Percentiles rank a stretch among this genome's conserved stretches.
Conservation (phyloP, 2,888 invertebrate species). For the Loripinus fragilis region DNA sequence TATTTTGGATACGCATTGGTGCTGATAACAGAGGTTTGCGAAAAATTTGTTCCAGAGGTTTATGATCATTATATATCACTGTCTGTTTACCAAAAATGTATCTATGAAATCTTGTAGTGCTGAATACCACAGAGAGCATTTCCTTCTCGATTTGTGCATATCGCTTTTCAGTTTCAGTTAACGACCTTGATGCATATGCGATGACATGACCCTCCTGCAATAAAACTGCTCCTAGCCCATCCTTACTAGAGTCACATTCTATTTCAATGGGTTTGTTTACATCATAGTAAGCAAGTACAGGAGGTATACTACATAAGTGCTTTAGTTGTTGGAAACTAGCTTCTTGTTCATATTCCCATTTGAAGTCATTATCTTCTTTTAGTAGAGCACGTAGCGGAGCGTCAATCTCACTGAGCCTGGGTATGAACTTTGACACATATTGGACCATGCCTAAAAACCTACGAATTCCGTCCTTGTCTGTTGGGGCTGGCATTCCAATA, state of each 20-base stretch:
- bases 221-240: conserved; percentile 60
- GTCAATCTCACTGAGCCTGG: conserved; percentile 29
- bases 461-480: conserved; percentile 28
- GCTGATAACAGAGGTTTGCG: conserved; percentile 49
- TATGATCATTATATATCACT: conserved; percentile 50
- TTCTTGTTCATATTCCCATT: conserved; percentile 24
- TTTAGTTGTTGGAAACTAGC: conserved; percentile 15
- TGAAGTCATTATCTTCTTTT: conserved; percentile 26
- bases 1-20: conserved; percentile 58
- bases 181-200: conserved; percentile 47
- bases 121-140: conserved; percentile 51
- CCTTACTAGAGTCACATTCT: conserved; percentile 29
- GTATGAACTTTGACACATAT: conserved; percentile 37
- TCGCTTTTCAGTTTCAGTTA: conserved; percentile 40
- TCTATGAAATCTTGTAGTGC: conserved; percentile 45
- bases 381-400: conserved; percentile 32
- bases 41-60: conserved; percentile 50
- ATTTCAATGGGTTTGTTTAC: conserved; percentile 5
- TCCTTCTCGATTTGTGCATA: conserved; percentile 66
- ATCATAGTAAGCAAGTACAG: conserved; percentile 41
- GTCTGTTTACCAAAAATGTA: conserved; percentile 46
- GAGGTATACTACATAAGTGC: conserved; percentile 29
- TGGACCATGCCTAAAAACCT: conserved; percentile 36
- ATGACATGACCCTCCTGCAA: conserved; percentile 59
- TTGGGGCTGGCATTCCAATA: conserved; percentile 46